Base-by-base conservation (phyloP, 2,888 invertebrate genomes). In the Ormyrus labotus region DNA sequence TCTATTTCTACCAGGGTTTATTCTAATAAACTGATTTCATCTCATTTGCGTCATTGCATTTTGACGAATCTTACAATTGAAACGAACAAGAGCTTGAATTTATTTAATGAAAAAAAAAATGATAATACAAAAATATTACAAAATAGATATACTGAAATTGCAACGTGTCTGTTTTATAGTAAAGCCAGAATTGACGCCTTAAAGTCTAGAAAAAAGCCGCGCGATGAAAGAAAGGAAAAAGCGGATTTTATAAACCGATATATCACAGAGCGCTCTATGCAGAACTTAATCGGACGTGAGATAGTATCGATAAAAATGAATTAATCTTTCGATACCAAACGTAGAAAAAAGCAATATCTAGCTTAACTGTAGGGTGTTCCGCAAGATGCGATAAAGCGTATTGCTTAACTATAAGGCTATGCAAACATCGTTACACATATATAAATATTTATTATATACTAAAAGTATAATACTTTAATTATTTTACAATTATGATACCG, bases 271-370 rank as follows among this genome's bases (percentile, higher is more conserved):
- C 6, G 9, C 19, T 71, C 34, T 34, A 11, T 55, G 48, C n/a
- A 45, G 7, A 76, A 68, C 53, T 68, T 47, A 48, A 68, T 45
- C 47, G 48, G 3, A 3, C 34, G 4, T 55, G 0, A 10, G 61
- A 76, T 76, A 76, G 45, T 53, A 75, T 51, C 13, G n/a, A 58
- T 4, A 51, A 74, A 75, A 67, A 74, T 74, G 48, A 47, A 60
- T 60, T 76, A 68, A 76, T 76, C 68, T 47, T 63, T 53, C 10
- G 55, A 68, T 76, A 51, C 45, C 48, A 61, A 6, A 50, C 34
- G 19, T 8, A 13, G 9, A 71, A 71, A 71, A 71, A 71, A 71
- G 51, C 8, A 60, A 50, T 19, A 34, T 19, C 50, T 71, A 61
- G 61, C 60, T 71, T 4, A 50, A 71, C 10, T 60, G 13, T 53